Percentiles rank a stretch among this genome's conserved stretches.
phyloP scores from a whole-genome alignment of 2,797 vertebrate species.

The Stomatorhinus walkeri region DNA sequence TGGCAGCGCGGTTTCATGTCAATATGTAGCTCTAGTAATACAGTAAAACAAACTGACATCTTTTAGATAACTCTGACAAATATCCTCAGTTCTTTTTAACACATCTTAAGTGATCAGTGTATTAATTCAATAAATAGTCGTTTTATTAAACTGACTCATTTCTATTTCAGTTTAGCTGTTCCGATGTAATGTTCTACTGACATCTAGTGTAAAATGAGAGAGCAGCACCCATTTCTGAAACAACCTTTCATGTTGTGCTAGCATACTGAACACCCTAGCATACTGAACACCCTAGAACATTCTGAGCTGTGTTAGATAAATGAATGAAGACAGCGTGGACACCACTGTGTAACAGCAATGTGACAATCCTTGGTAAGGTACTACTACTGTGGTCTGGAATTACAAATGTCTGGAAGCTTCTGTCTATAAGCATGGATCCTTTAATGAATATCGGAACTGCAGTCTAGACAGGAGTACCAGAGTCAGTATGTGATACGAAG shows the following conservation, averaged over 20 bases:
- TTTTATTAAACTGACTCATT: background rate
- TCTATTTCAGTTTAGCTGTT: background rate
- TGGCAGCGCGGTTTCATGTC: background rate
- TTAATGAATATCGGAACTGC: background rate
- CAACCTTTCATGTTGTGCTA: background rate
- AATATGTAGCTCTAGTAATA: background rate
- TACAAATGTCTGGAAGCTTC: background rate
- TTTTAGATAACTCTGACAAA: background rate
- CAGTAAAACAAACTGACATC: background rate
- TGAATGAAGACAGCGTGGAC: background rate
- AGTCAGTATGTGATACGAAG: background rate
- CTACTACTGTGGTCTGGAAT: background rate
- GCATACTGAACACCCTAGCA: background rate
- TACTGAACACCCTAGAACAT: background rate
- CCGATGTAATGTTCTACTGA: conserved; percentile 1
- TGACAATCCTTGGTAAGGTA: background rate
- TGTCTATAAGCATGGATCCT: background rate
- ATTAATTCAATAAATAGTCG: background rate
- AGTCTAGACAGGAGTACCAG: background rate
- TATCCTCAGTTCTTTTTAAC: background rate
- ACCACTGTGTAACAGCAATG: background rate
- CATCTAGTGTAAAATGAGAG: conserved; percentile 13
- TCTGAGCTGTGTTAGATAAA: background rate
- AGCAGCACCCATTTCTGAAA: background rate
- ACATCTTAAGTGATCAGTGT: background rate